A percentile compares a stretch with the other conserved stretches of the same genome.
These are phyloP conservation scores for Lymantria monacha DNA, from an alignment of 2,888 invertebrate genomes.

Conservation along the genomic window DNA sequence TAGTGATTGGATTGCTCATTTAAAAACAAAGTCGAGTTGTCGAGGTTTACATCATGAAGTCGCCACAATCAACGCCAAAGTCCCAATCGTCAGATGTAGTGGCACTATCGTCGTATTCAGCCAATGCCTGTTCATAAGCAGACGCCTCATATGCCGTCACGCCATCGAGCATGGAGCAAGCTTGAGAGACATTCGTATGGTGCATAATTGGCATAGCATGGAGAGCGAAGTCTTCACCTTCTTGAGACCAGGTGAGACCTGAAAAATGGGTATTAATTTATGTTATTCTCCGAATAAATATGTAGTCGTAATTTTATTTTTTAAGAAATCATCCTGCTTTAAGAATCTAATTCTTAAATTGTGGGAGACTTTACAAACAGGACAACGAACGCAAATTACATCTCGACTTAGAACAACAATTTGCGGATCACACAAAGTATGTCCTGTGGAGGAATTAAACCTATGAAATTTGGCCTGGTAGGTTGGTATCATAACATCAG, in stretches of 20 bases:
- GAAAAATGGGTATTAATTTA: constrained; percentile 32
- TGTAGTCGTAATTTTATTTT: too few relatives aligned
- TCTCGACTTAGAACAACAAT: too few relatives aligned
- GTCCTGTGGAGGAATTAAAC: too few relatives aligned
- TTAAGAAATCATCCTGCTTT: too few relatives aligned
- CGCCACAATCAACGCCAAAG: constrained; percentile 87
- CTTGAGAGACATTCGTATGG: constrained; percentile 83
- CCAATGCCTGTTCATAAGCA: constrained; percentile 82
- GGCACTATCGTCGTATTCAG: constrained; percentile 80
- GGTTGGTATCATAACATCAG: too few relatives aligned
- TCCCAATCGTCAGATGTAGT: constrained; percentile 85
- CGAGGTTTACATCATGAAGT: constrained; percentile 84
- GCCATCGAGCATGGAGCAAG: constrained; percentile 79
- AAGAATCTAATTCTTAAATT: too few relatives aligned
- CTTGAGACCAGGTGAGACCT: constrained; percentile 85
- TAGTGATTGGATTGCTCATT: too few relatives aligned
- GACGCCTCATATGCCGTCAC: constrained; percentile 84
- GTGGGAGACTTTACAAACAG: too few relatives aligned
- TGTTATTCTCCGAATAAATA: neutral
- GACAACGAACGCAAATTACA: too few relatives aligned
- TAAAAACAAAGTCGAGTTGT: too few relatives aligned
- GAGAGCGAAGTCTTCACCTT: constrained; percentile 85
- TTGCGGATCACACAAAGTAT: too few relatives aligned
- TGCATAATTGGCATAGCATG: constrained; percentile 85
- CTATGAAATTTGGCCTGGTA: too few relatives aligned